Base-by-base conservation (phyloP, 2,113 vertebrate species). In the Ceyx cyanopectus region DNA sequence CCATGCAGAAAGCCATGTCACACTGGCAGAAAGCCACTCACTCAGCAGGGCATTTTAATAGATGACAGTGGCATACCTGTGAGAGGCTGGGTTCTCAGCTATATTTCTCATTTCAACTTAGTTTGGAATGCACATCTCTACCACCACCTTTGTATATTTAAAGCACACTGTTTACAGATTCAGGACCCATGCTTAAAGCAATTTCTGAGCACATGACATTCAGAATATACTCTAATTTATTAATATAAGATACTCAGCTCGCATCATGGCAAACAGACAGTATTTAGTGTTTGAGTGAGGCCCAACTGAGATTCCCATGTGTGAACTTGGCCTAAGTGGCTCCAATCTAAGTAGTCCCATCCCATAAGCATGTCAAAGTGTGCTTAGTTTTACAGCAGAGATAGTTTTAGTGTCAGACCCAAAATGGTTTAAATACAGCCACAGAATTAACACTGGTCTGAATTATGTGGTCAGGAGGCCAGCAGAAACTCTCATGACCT, bases 301-400 rank as follows among this genome's bases (percentile, higher is more conserved):
- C 29, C 24, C 29, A 58, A 45, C 20, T 73, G 65, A 83, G 67
- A 61, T 48, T 81, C 41, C 56, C 15, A 12, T 4, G 14, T 24
- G n/a, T 57, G 81, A 81, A 17, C 10, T 26, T 29, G 29, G 34
- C 60, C 50, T 17, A 17, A 43, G 34, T 13, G 22, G 9, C 22
- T 65, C 41, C 69, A 21, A 11, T 3, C 12, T 13, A 37, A 37
- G 15, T 23, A 40, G 26, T 66, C 50, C 82, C 41, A n/a, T 23
- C 6, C 60, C 43, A 32, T 1, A 34, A 1, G 6, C 27, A 41
- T n/a, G 21, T 29, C 65, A 29, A 50, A 41, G 9, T 1, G 7
- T 32, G 32, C 53, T 83, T 32, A 26, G 12, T 26, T 78, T 78
- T 37, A 62, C 14, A 60, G 46, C 12, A 45, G 16, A 78, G 16